A percentile compares a stretch with the other conserved stretches of the same genome.
phyloP scores from a whole-genome alignment of 2,888 invertebrate genomes.

The Melangyna quadrimaculata region DNA sequence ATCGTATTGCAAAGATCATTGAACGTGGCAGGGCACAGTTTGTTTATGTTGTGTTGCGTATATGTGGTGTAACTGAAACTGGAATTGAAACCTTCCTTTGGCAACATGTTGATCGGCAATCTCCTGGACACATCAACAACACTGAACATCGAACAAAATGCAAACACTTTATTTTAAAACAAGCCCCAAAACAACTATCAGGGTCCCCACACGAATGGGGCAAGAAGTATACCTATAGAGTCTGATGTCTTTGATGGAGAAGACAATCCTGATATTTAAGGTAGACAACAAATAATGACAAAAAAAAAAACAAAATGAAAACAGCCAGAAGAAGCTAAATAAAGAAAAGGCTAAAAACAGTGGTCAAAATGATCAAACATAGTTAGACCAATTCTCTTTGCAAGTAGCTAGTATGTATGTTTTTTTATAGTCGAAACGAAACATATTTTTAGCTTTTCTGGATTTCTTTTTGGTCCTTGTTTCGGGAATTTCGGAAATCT shows the following conservation, averaged over 20 bases:
- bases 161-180: slow-evolving; percentile 46
- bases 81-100: slow-evolving; percentile 70
- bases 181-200: not conserved
- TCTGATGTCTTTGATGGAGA: not conserved
- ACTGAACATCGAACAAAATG: slow-evolving; percentile 61
- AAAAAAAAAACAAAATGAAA: too few relatives aligned
- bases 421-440: too few relatives aligned
- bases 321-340: not conserved
- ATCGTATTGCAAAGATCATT: slow-evolving; percentile 71
- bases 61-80: slow-evolving; percentile 64
- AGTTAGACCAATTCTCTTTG: not conserved
- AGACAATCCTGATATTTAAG: not conserved
- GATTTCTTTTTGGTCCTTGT: too few relatives aligned
- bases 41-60: not conserved
- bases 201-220: slow-evolving; percentile 16
- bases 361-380: not conserved
- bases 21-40: slow-evolving; percentile 28
- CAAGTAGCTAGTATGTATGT: too few relatives aligned
- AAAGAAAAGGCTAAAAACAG: not conserved
- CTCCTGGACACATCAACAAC: slow-evolving; percentile 69
- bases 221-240: too few relatives aligned
- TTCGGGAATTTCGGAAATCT: too few relatives aligned
- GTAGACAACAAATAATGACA: too few relatives aligned
- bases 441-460: too few relatives aligned
- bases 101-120: slow-evolving; percentile 71